Conservation (phyloP, 2,797 vertebrate genomes). For the Cynodonichthys magdalenae region DNA sequence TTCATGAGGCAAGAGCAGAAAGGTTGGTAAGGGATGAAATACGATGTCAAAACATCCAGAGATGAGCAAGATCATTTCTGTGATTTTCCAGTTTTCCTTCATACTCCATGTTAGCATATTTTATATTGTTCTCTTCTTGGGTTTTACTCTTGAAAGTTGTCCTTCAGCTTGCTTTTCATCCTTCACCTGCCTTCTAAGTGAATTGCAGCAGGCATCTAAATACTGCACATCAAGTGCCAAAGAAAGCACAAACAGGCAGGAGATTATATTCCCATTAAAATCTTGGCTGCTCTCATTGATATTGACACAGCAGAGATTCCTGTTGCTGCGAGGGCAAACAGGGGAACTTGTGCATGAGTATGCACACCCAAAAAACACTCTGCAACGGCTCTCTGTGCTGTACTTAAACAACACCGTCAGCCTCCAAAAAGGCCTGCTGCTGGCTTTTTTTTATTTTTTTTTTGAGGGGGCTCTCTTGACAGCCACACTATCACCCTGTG, state of each 20-base stretch:
- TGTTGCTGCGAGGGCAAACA: constrained; percentile 54
- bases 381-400: constrained; percentile 6
- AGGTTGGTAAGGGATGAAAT: constrained; percentile 30
- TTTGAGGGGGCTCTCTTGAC: constrained; percentile 47
- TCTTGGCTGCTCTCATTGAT: constrained; percentile 69
- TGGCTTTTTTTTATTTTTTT: constrained; percentile 38
- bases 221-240: constrained; percentile 42
- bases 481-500: constrained; percentile 28
- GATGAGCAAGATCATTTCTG: constrained; percentile 24
- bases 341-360: constrained; percentile 22
- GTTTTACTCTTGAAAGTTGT: constrained; percentile 21
- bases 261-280: constrained; percentile 75
- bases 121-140: not conserved
- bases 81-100: constrained; percentile 6
- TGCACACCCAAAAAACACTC: constrained; percentile 7
- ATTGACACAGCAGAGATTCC: constrained; percentile 64
- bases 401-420: constrained; percentile 42
- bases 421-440: constrained; percentile 27
- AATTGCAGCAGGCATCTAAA: constrained; percentile 42
- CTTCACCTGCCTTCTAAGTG: constrained; percentile 9
- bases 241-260: constrained; percentile 64
- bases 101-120: not conserved
- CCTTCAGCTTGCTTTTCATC: constrained; percentile 26
- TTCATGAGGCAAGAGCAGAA: constrained; percentile 27
- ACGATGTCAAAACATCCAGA: constrained; percentile 35